Base-by-base conservation (phyloP, 2,113 vertebrate genomes). In the Erythrocercus mccallii region DNA sequence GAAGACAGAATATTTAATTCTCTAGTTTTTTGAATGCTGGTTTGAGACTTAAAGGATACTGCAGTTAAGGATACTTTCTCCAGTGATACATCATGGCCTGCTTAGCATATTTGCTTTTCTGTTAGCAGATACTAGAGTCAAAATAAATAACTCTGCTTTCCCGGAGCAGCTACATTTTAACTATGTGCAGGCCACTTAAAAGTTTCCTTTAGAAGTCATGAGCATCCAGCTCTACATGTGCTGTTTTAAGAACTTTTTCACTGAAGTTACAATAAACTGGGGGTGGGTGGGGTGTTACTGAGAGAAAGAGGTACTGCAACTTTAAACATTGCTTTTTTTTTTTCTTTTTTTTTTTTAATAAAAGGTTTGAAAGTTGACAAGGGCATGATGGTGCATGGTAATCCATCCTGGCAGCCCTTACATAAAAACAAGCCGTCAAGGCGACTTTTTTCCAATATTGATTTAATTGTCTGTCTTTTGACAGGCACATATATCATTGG, bases 381-480 rank as follows among this genome's bases (percentile, higher is more conserved):
- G 97, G 97, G 98, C 98, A 98, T 98, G 98, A 98, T 98, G 97
- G 97, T 98, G 97, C 97, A 95, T 98, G 98, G 98, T 98, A 98
- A 98, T 98, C 98, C 98, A 98, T 98, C 97, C 98, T 98, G 98
- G 98, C 98, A 98, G 98, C 97, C 98, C 98, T 98, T 98, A 98
- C 98, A 98, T 99, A 99, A 98, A 99, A 99, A 99, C 99, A 99
- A 98, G 98, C 98, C 98, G 99, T 98, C 98, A 98, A 98, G 98
- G 98, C 98, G 98, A 98, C 98, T 99, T 99, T 98, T 98, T 98
- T 98, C 98, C 98, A 98, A 98, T 99, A 99, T 99, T 99, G 99
- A 99, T 99, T 99, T 98, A 98, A 99, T 99, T 99, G 98, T 99
- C 99, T 99, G 98, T 98, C 98, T 99, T 98, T 98, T 99, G 99